Percentiles rank a stretch among this genome's conserved stretches.
Conservation (phyloP, 2,888 invertebrate species). For the Cephus spinipes region DNA sequence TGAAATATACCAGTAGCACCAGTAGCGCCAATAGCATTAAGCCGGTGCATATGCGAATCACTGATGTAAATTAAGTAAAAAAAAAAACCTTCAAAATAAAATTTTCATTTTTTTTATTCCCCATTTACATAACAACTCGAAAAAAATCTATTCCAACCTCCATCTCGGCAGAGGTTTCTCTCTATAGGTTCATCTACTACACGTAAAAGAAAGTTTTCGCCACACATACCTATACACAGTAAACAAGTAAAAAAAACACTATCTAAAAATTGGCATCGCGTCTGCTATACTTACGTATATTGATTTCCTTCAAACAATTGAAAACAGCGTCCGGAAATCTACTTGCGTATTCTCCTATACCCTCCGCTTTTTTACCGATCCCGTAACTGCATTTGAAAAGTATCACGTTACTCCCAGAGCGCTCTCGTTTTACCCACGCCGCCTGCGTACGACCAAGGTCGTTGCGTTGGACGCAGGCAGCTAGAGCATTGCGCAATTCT, state of each 20-base stretch:
- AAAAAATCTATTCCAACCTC: too few species aligned
- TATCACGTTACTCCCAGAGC: neutral
- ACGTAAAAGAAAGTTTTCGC: neutral
- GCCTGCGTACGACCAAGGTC: neutral
- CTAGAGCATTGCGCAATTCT: neutral
- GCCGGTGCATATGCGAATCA: neutral
- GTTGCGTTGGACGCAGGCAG: neutral
- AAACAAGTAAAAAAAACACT: neutral
- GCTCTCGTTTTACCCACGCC: neutral
- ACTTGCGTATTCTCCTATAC: neutral
- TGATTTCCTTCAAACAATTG: neutral
- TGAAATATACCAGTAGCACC: neutral
- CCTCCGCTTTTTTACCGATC: neutral
- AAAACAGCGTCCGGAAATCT: neutral
- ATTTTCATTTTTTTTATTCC: neutral
- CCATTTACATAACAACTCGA: neutral
- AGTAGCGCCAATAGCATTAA: neutral
- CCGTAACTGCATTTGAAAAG: neutral
- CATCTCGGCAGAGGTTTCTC: neutral
- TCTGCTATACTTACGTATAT: neutral
- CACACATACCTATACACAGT: neutral
- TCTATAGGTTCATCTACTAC: neutral
- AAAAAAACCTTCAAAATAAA: neutral
- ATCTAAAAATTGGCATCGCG: neutral
- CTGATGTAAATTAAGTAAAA: neutral